Evolutionary conservation across 2,113 vertebrate species (phyloP), one percentile per base, ranked within the genome.

Genomic region (Anolis sagrei): DNA sequence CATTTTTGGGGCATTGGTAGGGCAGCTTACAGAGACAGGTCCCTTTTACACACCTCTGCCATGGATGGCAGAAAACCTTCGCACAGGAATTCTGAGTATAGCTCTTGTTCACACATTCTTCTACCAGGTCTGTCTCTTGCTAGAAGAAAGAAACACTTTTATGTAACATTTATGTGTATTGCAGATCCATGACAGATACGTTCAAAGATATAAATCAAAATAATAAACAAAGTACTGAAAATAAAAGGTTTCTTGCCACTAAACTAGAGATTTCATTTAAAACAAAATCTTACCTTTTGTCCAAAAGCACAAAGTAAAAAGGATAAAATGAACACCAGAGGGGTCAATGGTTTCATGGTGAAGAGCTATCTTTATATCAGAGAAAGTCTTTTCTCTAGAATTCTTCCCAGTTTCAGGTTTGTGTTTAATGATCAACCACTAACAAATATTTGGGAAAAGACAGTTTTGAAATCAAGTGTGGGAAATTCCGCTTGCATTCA

Each of bases 41-140:
- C 1, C 95, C 95, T 0, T 92, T 82, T 10, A 97, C 84, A 18
- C 97, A 98, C 62, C 88, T 95, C 92, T 95, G 94, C 97, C 97
- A 98, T 0, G 97, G 97, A 0, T 96, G 93, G 91, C 97, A 98
- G 91, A 98, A 98, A 25, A 97, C 95, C 90, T 97, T 97, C 1
- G 87, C 11, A 44, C 97, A 98, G 48, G 97, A 97, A 44, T 76
- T 92, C 34, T 93, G 89, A 1, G 96, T 98, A 83, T 96, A 95
- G 1, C 92, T 88, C 73, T 96, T 85, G 25, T 44, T 64, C 86
- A 96, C 86, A 87, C 97, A 98, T 82, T 95, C 93, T 87, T 18
- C 0, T 21, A 96, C 93, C 79, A 96, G 74, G 79, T 83, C 64
- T 0, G 0, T 58, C 18, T 89, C 87, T 74, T 88, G 87, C 81